Evolutionary conservation across 2,888 invertebrate species (phyloP).

Genomic region (Himalopsyche japonica): DNA sequence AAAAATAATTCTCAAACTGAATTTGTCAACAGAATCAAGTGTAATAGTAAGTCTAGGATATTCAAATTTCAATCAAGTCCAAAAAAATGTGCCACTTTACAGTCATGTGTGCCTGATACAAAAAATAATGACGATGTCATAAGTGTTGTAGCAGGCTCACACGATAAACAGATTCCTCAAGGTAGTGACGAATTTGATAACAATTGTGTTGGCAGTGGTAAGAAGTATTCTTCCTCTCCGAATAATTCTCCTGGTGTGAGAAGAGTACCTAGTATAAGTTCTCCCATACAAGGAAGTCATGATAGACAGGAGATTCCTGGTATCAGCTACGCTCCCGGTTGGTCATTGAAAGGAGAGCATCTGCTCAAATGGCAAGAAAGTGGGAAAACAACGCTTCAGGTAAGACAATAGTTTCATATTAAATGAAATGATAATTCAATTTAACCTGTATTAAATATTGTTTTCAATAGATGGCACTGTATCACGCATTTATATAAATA

Average conservation of each 20-base stretch:
- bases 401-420: slow-evolving; percentile 41
- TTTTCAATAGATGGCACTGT: too few species aligned
- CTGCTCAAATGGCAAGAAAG: slow-evolving; percentile 66
- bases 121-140: neutral
- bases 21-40: neutral
- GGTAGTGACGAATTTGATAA: slow-evolving; percentile 46
- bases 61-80: slow-evolving; percentile 24
- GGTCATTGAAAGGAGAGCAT: slow-evolving; percentile 65
- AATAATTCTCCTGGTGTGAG: neutral
- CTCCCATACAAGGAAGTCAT: neutral
- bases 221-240: slow-evolving; percentile 14
- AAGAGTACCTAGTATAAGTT: neutral
- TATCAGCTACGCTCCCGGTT: slow-evolving; percentile 65
- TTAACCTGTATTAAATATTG: too few species aligned
- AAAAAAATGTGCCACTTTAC: slow-evolving; percentile 10
- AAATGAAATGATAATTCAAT: neutral
- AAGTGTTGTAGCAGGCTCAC: neutral
- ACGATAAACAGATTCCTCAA: neutral
- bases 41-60: slow-evolving; percentile 11
- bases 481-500: too few species aligned
- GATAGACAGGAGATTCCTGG: slow-evolving; percentile 48
- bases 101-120: neutral
- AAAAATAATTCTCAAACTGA: neutral
- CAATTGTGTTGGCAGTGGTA: neutral
- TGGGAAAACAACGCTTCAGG: slow-evolving; percentile 64